These are phyloP conservation scores for Mormyrus hasselquistii DNA, from an alignment of 2,797 vertebrate genomes.

Conservation along the genomic window DNA sequence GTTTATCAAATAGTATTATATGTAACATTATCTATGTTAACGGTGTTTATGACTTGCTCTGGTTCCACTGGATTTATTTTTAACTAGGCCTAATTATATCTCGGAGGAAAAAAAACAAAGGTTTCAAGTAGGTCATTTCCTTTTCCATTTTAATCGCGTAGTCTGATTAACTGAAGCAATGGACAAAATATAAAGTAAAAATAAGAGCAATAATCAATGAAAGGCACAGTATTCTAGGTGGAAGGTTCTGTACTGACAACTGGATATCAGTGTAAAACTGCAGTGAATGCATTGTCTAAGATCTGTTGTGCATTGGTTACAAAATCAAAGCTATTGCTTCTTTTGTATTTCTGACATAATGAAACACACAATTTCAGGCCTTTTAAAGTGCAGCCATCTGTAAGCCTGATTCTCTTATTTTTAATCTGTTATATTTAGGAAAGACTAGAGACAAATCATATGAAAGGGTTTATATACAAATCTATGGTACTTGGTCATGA, in stretches of 20 bases:
- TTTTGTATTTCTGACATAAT: neutral
- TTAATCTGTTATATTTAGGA: neutral
- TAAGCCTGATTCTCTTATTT: neutral
- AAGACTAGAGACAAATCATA: neutral
- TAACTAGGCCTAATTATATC: constrained; percentile 3
- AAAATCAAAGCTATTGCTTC: neutral
- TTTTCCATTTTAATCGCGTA: neutral
- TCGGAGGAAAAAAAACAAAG: neutral
- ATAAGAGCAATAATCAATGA: neutral
- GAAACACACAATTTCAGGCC: neutral
- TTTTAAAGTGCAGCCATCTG: neutral
- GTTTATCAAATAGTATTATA: neutral
- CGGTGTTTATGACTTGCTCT: neutral
- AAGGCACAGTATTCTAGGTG: neutral
- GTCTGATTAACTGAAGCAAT: neutral
- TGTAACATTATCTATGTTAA: neutral
- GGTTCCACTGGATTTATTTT: neutral
- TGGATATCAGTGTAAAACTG: neutral
- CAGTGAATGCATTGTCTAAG: neutral
- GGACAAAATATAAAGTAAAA: neutral
- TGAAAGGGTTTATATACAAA: neutral
- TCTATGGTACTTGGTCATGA: neutral
- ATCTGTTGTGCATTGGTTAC: neutral
- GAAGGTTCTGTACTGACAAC: neutral
- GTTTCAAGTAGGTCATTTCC: neutral